These are phyloP conservation scores for Periophthalmus modestus DNA, from an alignment of 2,113 vertebrate genomes.

Conservation along the genomic window DNA sequence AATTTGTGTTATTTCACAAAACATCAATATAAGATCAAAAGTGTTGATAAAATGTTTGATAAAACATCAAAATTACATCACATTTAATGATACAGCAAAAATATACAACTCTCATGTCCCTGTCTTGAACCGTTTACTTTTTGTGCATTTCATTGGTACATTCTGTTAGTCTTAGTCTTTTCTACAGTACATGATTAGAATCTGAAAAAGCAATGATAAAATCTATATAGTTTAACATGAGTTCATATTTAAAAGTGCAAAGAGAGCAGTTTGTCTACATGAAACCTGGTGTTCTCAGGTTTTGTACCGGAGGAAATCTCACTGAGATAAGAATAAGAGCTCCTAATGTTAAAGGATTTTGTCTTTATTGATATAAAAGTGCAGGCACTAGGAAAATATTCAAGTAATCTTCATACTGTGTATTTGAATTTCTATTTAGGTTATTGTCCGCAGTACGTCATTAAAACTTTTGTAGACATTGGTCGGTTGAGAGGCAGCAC, in stretches of 20 bases:
- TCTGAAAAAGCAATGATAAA: slow-evolving; percentile 46
- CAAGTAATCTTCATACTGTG: slow-evolving; percentile 63
- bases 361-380: slow-evolving; percentile 65
- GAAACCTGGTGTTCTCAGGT: slow-evolving; percentile 66
- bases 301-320: slow-evolving; percentile 59
- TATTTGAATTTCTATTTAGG: slow-evolving; percentile 34
- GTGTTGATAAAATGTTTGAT: neutral
- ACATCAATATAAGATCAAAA: slow-evolving; percentile 29
- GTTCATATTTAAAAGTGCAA: slow-evolving; percentile 77
- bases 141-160: slow-evolving; percentile 77
- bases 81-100: slow-evolving; percentile 62
- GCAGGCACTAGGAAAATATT: slow-evolving; percentile 78
- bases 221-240: slow-evolving; percentile 51
- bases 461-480: slow-evolving; percentile 81
- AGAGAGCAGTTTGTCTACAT: slow-evolving; percentile 65
- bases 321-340: slow-evolving; percentile 56
- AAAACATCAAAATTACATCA: slow-evolving; percentile 46
- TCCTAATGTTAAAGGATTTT: slow-evolving; percentile 50
- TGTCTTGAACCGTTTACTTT: slow-evolving; percentile 63
- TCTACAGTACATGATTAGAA: slow-evolving; percentile 55
- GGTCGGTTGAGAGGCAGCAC: slow-evolving; percentile 79
- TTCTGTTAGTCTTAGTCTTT: slow-evolving; percentile 62
- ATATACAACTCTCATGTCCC: slow-evolving; percentile 64
- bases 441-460: slow-evolving; percentile 76
- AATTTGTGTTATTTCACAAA: slow-evolving; percentile 58